Conservation (phyloP, 1,140 invertebrate genomes). For the Drosophila miranda region DNA sequence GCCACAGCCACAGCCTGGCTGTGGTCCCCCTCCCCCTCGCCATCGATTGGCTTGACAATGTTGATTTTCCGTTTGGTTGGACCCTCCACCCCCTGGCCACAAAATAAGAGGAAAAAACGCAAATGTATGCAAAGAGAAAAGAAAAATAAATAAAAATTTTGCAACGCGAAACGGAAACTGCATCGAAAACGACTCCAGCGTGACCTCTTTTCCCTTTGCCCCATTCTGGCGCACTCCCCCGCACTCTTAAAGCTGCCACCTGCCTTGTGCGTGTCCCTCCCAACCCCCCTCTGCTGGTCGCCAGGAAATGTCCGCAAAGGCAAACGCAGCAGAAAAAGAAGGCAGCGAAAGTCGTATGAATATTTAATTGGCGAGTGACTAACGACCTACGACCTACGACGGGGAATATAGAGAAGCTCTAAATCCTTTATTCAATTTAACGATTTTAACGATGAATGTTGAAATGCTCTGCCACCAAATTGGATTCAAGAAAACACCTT, state of each 20-base stretch:
- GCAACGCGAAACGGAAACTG: slow-evolving; percentile 44
- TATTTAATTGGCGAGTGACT: slow-evolving; percentile 32
- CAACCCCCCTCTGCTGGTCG: too few species aligned
- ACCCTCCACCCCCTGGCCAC: slow-evolving; percentile 18
- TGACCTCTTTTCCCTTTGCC: slow-evolving; percentile 23
- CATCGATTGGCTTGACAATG: slow-evolving; percentile 65
- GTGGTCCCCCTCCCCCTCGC: slow-evolving; percentile 16
- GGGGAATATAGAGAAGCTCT: neutral
- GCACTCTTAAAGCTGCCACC: neutral
- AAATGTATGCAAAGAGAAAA: slow-evolving; percentile 42
- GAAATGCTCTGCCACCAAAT: too few species aligned
- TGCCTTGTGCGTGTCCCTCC: slow-evolving; percentile 36
- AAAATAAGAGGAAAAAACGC: slow-evolving; percentile 45
- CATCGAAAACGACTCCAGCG: slow-evolving; percentile 28
- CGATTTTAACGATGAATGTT: too few species aligned
- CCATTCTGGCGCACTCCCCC: neutral
- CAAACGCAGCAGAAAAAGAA: neutral
- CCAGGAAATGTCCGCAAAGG: too few species aligned
- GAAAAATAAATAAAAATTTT: slow-evolving; percentile 52
- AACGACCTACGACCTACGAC: too few species aligned
- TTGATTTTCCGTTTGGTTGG: slow-evolving; percentile 68
- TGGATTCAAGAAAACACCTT: too few species aligned
- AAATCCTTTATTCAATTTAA: neutral
- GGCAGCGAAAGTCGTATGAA: slow-evolving; percentile 37
- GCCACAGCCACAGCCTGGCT: slow-evolving; percentile 26